Evolutionary conservation across 2,888 invertebrate genomes (phyloP), one percentile per base, ranked within the genome.

Genomic region (Nysson spinosus): DNA sequence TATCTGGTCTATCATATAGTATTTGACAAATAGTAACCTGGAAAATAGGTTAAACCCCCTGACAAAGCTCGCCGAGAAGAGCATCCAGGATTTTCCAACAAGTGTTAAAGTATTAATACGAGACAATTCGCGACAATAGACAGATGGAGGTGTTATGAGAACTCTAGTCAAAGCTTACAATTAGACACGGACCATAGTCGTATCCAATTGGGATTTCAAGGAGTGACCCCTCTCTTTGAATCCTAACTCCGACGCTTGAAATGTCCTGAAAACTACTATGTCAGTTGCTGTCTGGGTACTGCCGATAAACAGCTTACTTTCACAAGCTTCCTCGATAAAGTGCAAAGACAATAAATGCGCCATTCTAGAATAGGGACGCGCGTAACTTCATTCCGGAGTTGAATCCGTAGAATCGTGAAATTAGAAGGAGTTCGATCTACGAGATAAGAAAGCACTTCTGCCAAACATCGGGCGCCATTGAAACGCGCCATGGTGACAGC

Each of bases 281-380:
- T n/a, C n/a, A n/a, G n/a, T n/a, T n/a, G n/a, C n/a, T 35, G 63
- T 55, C 67, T 65, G 80, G 71, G 64, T 70, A 51, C 70, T 65
- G 67, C 80, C 72, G 85, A 85, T 85, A 85, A 85, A 85, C 84
- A 83, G 84, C 84, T 85, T 83, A 82, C 79, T 83, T 84, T 83
- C 72, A 50, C 20, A 47, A 68, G 66, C 68, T 63, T 62, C 71
- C 71, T 72, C 75, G 68, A 82, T 81, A 77, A 77, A 78, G 63
- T 64, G 52, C 64, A 49, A 56, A 74, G 76, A 83, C 82, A 84
- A 82, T 82, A 76, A 73, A 72, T 58, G 69, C 66, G 46, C 17
- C 20, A 7, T 11, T n/a, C 6, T 14, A 44, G 46, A 50, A 51
- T 26, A 44, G 60, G 50, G 11, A 66, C 50, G 66, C 66, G 55